Percentiles rank a stretch among this genome's conserved stretches.
These are phyloP conservation scores for Austrolebias charrua DNA, from an alignment of 2,797 vertebrate genomes.

Conservation along the genomic window DNA sequence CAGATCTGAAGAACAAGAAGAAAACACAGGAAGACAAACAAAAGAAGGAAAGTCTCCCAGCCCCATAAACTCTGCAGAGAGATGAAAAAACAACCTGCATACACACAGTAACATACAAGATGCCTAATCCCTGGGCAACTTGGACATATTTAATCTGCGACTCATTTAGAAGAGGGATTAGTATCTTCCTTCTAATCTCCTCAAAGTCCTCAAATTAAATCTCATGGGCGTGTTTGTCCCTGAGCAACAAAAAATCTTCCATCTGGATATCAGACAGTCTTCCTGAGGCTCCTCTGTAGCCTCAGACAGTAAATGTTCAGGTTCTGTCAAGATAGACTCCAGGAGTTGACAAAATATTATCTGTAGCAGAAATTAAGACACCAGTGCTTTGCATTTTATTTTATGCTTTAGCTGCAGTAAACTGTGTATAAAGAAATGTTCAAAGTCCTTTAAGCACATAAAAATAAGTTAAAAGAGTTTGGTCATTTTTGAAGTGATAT, in stretches of 20 bases:
- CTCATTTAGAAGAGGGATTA: slow-evolving; percentile 74
- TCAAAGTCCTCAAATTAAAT: slow-evolving; percentile 68
- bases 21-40: slow-evolving; percentile 41
- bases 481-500: no score
- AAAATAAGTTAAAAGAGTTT: no score
- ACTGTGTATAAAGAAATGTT: no score
- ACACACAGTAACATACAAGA: slow-evolving; percentile 26
- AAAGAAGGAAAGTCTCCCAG: slow-evolving; percentile 49
- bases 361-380: not conserved
- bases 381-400: no score
- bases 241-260: slow-evolving; percentile 44
- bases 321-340: slow-evolving; percentile 11
- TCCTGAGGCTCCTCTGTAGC: slow-evolving; percentile 29
- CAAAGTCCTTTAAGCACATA: no score
- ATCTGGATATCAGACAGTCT: slow-evolving; percentile 40
- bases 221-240: slow-evolving; percentile 60
- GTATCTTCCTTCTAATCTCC: slow-evolving; percentile 70
- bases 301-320: slow-evolving; percentile 8
- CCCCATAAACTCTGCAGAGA: slow-evolving; percentile 41
- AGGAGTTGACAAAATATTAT: no score
- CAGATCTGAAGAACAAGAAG: slow-evolving; percentile 27
- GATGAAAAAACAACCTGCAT: slow-evolving; percentile 57
- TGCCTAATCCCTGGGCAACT: slow-evolving; percentile 64
- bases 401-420: no score
- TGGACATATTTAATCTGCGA: slow-evolving; percentile 72